phyloP scores from a whole-genome alignment of 92 coral and sea anemone species.

The Epizoanthus illoricatus region DNA sequence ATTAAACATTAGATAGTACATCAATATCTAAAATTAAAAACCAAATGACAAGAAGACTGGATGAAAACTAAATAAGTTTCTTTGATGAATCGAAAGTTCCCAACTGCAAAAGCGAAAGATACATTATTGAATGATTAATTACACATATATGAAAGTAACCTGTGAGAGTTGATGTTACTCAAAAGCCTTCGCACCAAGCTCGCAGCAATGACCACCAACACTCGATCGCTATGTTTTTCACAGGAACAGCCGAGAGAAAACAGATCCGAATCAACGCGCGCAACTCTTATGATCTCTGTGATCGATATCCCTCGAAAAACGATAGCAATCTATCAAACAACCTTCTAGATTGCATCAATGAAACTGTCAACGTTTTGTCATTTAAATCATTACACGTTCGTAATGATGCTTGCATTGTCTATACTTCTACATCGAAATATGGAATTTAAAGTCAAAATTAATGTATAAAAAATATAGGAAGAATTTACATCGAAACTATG shows the following conservation, averaged over 20 bases:
- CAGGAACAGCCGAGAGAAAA: too few relatives aligned
- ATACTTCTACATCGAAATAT: not conserved
- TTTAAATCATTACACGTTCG: not conserved
- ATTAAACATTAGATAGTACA: not conserved
- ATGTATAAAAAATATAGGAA: not conserved
- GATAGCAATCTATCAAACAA: slow-evolving; percentile 31
- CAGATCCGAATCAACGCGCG: not conserved
- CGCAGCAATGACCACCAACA: too few relatives aligned
- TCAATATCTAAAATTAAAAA: slow-evolving; percentile 31
- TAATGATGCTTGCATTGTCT: slow-evolving; percentile 4
- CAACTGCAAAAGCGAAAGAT: not conserved
- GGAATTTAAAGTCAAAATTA: slow-evolving; percentile 14
- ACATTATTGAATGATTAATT: not conserved
- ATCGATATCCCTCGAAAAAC: slow-evolving; percentile 5
- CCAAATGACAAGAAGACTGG: not conserved
- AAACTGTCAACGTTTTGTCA: slow-evolving; percentile 10
- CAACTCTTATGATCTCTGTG: not conserved
- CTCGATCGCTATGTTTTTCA: too few relatives aligned
- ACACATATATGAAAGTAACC: not conserved
- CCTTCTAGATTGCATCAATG: not conserved
- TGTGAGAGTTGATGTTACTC: not conserved
- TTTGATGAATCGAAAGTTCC: slow-evolving; percentile 1
- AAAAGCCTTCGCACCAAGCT: too few relatives aligned
- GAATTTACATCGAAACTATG: slow-evolving; percentile 8
- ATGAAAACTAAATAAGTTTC: slow-evolving; percentile 3